A percentile compares a stretch with the other conserved stretches of the same genome.
phyloP scores from a whole-genome alignment of 2,797 vertebrate species.

The Clarias pachynema region DNA sequence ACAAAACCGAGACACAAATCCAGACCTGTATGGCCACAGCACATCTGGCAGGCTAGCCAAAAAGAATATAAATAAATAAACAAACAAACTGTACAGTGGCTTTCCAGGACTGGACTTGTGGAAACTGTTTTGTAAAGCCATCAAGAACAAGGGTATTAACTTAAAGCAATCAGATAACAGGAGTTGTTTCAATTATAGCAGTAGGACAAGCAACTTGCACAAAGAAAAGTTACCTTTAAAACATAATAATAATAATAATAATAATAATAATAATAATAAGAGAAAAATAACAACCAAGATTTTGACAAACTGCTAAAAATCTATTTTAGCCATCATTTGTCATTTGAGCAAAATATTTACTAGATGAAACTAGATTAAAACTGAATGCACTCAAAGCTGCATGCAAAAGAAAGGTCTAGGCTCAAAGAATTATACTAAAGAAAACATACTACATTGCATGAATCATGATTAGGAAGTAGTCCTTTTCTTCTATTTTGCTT shows the following conservation, averaged over 20 bases:
- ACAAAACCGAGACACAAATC: constrained; percentile 22
- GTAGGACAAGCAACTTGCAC: constrained; percentile 8
- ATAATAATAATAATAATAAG: not conserved
- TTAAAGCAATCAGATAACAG: constrained; percentile 5
- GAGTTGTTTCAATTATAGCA: not conserved
- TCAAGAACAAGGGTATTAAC: constrained; percentile 23
- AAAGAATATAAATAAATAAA: not conserved
- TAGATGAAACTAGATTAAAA: not conserved
- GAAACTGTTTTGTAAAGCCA: constrained; percentile 12
- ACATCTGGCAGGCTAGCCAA: not conserved
- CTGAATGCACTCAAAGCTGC: constrained; percentile 4
- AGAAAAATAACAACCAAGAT: not conserved
- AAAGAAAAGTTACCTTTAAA: not conserved
- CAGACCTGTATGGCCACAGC: constrained; percentile 20
- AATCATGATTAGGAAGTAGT: not conserved
- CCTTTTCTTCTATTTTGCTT: not conserved
- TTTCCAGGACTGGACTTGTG: constrained; percentile 15
- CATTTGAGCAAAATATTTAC: constrained; percentile 1
- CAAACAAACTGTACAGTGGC: not conserved
- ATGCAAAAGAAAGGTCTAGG: constrained; percentile 25
- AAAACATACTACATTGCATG: not conserved
- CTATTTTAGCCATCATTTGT: not conserved
- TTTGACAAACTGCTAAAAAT: not conserved
- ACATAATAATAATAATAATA: not conserved
- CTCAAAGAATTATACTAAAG: not conserved